These are phyloP conservation scores for Borostomias antarcticus DNA, from an alignment of 2,797 vertebrate genomes.

Conservation along the genomic window DNA sequence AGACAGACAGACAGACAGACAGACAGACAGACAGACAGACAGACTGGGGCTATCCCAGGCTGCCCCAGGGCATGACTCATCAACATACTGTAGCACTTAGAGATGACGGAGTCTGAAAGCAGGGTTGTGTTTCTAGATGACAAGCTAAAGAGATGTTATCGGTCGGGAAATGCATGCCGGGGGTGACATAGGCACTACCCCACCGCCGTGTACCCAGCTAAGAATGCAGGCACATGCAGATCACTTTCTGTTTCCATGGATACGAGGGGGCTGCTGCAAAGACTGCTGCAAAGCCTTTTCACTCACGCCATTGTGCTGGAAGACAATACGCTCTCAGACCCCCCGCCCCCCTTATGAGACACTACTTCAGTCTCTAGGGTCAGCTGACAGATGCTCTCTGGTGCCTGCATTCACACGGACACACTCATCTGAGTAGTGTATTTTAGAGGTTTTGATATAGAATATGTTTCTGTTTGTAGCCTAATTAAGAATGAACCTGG, in stretches of 20 bases:
- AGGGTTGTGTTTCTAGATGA: constrained; percentile 29
- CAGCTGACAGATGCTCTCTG: constrained; percentile 69
- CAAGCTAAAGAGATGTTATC: constrained; percentile 46
- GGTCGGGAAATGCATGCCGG: neutral
- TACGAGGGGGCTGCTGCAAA: constrained; percentile 72
- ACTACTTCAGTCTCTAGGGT: constrained; percentile 59
- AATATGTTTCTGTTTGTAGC: neutral
- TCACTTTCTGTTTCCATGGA: constrained; percentile 82
- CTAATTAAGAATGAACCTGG: neutral
- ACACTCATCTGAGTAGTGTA: neutral
- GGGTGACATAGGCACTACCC: constrained; percentile 45
- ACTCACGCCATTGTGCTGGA: constrained; percentile 73
- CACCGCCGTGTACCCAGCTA: constrained; percentile 40
- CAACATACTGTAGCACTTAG: constrained; percentile 13
- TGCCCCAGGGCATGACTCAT: constrained; percentile 17
- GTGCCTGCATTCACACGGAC: constrained; percentile 41
- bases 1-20: constrained; percentile 15
- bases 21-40: constrained; percentile 12
- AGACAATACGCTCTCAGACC: constrained; percentile 76
- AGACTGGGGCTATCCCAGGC: constrained; percentile 30
- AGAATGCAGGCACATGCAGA: constrained; percentile 69
- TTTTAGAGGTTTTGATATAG: neutral
- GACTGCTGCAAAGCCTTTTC: constrained; percentile 76
- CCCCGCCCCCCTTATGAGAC: constrained; percentile 41
- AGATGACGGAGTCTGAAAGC: constrained; percentile 31